phyloP scores from a whole-genome alignment of 2,888 invertebrate species.

The Cremastobaeus sp. region DNA sequence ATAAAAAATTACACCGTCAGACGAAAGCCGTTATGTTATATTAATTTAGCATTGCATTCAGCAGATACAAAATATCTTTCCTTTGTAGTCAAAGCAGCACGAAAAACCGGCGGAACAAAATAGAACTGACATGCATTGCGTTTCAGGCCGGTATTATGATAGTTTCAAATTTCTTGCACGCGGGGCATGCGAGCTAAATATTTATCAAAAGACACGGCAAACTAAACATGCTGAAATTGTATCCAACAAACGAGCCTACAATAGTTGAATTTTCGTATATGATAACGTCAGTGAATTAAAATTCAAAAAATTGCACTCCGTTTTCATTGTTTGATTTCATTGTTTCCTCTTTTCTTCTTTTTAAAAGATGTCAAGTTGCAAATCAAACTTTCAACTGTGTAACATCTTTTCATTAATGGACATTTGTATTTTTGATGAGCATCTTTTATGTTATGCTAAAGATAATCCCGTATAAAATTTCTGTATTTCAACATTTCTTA shows the following conservation, averaged over 20 bases:
- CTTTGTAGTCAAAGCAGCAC: conserved; percentile 53
- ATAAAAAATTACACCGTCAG: conserved; percentile 21
- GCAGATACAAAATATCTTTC: conserved; percentile 32
- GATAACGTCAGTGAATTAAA: neutral
- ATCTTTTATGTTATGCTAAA: too few relatives aligned
- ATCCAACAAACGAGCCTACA: conserved; percentile 27
- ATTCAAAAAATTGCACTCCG: neutral
- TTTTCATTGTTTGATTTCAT: conserved; percentile 9
- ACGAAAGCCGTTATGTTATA: conserved; percentile 26
- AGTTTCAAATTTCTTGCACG: conserved; percentile 55
- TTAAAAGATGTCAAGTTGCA: too few relatives aligned
- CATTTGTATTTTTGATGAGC: too few relatives aligned
- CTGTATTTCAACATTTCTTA: too few relatives aligned
- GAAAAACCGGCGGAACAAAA: conserved; percentile 43
- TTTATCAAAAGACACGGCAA: conserved; percentile 51
- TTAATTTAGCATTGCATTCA: conserved; percentile 37
- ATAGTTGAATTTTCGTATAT: conserved; percentile 10
- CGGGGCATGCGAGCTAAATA: conserved; percentile 33
- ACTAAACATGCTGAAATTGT: conserved; percentile 41
- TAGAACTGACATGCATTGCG: conserved; percentile 42
- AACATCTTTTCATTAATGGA: too few relatives aligned
- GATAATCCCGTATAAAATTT: too few relatives aligned
- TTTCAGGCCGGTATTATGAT: conserved; percentile 40
- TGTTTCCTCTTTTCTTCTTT: too few relatives aligned
- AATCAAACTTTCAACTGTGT: too few relatives aligned